A percentile compares a stretch with the other conserved stretches of the same genome.
Evolutionary conservation across 2,888 invertebrate species (phyloP).

Genomic region (Scaptodrosophila latifasciaeformis): DNA sequence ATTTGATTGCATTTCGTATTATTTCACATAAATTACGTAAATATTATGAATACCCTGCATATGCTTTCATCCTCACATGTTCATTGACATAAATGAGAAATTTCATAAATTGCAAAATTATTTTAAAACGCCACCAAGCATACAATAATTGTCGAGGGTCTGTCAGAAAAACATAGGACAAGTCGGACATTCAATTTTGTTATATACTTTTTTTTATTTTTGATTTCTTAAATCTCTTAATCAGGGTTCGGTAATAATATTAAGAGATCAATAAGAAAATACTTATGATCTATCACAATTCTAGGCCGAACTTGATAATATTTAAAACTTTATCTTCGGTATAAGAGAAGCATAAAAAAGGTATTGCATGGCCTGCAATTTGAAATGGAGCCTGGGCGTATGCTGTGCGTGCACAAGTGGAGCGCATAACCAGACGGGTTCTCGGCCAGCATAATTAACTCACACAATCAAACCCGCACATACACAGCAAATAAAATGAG

Average conservation of each 20-base stretch:
- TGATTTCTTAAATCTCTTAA: too few species aligned
- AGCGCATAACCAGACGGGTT: not conserved
- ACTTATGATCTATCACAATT: too few species aligned
- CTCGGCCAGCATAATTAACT: slow-evolving; percentile 60
- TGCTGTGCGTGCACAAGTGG: slow-evolving; percentile 7
- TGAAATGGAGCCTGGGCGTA: not conserved
- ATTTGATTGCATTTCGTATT: not conserved
- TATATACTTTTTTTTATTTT: too few species aligned
- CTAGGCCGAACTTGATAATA: too few species aligned
- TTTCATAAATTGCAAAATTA: slow-evolving; percentile 2
- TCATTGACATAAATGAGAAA: too few species aligned
- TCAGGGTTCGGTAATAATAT: too few species aligned
- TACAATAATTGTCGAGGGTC: too few species aligned
- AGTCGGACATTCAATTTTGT: too few species aligned
- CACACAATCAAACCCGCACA: slow-evolving; percentile 14
- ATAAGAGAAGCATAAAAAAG: not conserved
- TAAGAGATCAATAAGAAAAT: too few species aligned
- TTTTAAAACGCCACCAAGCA: not conserved
- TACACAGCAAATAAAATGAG: not conserved
- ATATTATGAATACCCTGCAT: not conserved
- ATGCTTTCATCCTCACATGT: too few species aligned
- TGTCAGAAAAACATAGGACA: too few species aligned
- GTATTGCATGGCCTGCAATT: too few species aligned
- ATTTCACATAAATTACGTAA: not conserved
- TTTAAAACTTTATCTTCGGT: not conserved